phyloP scores from a whole-genome alignment of 2,888 invertebrate genomes.

The Litoditis marina region DNA sequence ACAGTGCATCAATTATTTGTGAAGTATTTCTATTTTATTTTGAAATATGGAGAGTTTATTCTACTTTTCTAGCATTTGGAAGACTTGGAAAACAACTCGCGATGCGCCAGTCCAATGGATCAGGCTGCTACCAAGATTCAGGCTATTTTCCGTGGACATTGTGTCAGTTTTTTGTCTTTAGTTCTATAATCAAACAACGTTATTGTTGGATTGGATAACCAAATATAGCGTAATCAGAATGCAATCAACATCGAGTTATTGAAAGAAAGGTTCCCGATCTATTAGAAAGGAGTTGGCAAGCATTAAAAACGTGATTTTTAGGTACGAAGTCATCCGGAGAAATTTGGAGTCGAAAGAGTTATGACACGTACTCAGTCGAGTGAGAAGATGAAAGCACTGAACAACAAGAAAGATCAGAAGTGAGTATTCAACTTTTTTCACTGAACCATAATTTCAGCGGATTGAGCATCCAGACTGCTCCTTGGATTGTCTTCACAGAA shows the following conservation, averaged over 20 bases:
- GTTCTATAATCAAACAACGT: no score
- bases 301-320: no score
- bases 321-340: constrained; percentile 68
- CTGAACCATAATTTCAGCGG: no score
- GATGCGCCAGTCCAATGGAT: constrained; percentile 59
- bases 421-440: no score
- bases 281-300: no score
- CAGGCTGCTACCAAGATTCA: constrained; percentile 79
- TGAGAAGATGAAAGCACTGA: constrained; percentile 46
- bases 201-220: no score
- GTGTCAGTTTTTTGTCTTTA: constrained; percentile 71
- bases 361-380: constrained; percentile 50
- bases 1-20: not conserved
- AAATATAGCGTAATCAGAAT: no score
- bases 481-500: no score
- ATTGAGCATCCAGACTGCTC: no score
- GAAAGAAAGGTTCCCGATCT: no score
- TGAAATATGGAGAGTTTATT: no score
- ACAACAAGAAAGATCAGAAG: constrained; percentile 59
- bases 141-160: constrained; percentile 84
- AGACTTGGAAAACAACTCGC: constrained; percentile 6
- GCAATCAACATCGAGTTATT: no score
- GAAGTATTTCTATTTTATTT: not conserved
- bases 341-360: constrained; percentile 76
- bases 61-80: constrained; percentile 13